Evolutionary conservation across 2,888 invertebrate genomes (phyloP), one percentile per base, ranked within the genome.

Genomic region (Atrina japonica): DNA sequence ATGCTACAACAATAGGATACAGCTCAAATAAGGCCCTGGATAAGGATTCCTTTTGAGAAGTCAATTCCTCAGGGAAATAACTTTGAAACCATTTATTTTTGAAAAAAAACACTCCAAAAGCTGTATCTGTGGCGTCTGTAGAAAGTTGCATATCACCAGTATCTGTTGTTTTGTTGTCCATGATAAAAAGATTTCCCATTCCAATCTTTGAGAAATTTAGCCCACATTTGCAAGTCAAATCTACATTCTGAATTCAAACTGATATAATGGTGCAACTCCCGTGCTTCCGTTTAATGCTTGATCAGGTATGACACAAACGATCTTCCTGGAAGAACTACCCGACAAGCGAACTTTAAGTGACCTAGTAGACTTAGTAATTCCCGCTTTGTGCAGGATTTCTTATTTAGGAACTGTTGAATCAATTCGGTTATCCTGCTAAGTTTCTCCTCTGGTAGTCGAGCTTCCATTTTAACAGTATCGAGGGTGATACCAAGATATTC

Each of bases 401-500:
- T 40, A n/a, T 29, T 23, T 14, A 30, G 14, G n/a, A 72, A 59
- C 9, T 14, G 18, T 1, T 30, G 21, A 7, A 73, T 29, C 7
- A 76, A 43, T 3, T 60, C 43, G 3, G 43, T 14, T 16, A 73
- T 73, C 7, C 73, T 14, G 2, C 16, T 6, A 3, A 73, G 7
- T 60, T 73, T 76, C 9, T 70, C 63, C 14, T 9, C 14, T 11
- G 73, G 73, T 23, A 74, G 60, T n/a, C 72, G 25, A 11, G 77
- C 66, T 18, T 68, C 41, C 72, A 77, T 72, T 11, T 58, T 58
- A 5, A 40, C 14, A 9, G 74, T 53, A 40, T 77, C 74, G 11
- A 77, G 52, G 7, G 56, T 65, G 5, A 75, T 70, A 1, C 70
- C 77, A 11, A 77, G 45, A 30, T 72, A 75, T 52, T 75, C 77